Evolutionary conservation across 2,113 vertebrate species (phyloP).

Genomic region (Lota lota): DNA sequence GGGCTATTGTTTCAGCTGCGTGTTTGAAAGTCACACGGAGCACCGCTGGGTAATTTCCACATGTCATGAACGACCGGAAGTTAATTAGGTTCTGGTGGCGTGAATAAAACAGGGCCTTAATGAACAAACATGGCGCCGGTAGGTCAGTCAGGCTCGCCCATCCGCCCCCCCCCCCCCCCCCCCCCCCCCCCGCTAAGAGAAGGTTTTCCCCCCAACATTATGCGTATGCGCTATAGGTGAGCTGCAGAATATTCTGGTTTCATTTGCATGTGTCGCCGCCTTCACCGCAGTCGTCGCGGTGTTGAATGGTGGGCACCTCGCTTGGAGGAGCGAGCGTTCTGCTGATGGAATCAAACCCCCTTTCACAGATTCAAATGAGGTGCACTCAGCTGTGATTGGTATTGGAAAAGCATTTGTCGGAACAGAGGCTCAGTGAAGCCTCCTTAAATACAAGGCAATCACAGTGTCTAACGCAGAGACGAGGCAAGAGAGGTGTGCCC

Average conservation of each 20-base stretch:
- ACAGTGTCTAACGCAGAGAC: conserved; percentile 61
- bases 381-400: conserved; percentile 76
- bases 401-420: conserved; percentile 80
- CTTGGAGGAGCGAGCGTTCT: conserved; percentile 71
- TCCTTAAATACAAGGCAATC: conserved; percentile 79
- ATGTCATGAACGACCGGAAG: conserved; percentile 38
- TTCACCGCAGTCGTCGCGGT: conserved; percentile 23
- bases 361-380: conserved; percentile 80
- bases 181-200: neutral
- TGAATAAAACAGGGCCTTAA: conserved; percentile 65
- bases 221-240: conserved; percentile 46
- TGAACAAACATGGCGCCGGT: conserved; percentile 52
- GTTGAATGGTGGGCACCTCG: conserved; percentile 67
- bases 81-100: conserved; percentile 53
- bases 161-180: conserved; percentile 42
- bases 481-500: conserved; percentile 68
- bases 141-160: conserved; percentile 37
- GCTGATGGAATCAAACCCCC: conserved; percentile 78
- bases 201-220: too few relatives aligned
- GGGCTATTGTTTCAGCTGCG: conserved; percentile 42
- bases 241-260: conserved; percentile 55
- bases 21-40: conserved; percentile 48
- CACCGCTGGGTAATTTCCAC: conserved; percentile 39
- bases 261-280: conserved; percentile 41
- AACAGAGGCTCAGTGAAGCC: conserved; percentile 71